Percentiles rank a stretch among this genome's conserved stretches.
These are phyloP conservation scores for Leucophenga montana DNA, from an alignment of 2,888 invertebrate species.

Conservation along the genomic window DNA sequence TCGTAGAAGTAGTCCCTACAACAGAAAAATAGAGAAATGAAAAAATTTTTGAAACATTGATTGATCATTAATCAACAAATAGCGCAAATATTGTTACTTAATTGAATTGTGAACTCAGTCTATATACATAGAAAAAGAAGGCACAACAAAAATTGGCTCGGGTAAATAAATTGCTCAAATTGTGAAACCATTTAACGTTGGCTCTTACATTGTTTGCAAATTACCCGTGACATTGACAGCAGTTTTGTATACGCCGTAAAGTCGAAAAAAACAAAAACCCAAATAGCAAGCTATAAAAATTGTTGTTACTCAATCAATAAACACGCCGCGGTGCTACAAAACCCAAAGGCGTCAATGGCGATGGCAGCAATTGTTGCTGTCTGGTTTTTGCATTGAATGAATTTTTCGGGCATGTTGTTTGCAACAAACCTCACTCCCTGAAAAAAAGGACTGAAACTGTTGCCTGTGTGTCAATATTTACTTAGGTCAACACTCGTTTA, in stretches of 20 bases:
- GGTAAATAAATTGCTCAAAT: conserved; percentile 40
- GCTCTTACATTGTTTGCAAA: conserved; percentile 50
- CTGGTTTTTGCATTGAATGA: not conserved
- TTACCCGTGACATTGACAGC: conserved; percentile 34
- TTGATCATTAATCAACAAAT: conserved; percentile 22
- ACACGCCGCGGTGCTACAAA: not conserved
- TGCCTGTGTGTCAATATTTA: conserved; percentile 39
- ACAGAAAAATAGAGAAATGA: conserved; percentile 46
- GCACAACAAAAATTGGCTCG: conserved; percentile 35
- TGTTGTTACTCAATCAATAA: conserved; percentile 27
- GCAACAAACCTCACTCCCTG: conserved; percentile 11
- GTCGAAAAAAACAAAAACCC: conserved; percentile 5
- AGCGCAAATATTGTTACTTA: conserved; percentile 45
- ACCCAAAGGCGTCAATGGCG: not conserved
- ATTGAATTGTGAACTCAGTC: conserved; percentile 54
- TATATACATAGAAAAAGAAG: conserved; percentile 1
- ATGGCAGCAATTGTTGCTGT: not conserved
- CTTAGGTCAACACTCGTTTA: conserved; percentile 20
- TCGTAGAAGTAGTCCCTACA: conserved; percentile 78
- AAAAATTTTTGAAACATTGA: conserved; percentile 10
- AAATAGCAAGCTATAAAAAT: conserved; percentile 11
- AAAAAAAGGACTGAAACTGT: conserved; percentile 26
- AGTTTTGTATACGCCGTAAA: not conserved
- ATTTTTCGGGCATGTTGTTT: not conserved
- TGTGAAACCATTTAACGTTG: conserved; percentile 50